Base-by-base conservation (phyloP, 2,113 vertebrate genomes). In the Tichodroma muraria region DNA sequence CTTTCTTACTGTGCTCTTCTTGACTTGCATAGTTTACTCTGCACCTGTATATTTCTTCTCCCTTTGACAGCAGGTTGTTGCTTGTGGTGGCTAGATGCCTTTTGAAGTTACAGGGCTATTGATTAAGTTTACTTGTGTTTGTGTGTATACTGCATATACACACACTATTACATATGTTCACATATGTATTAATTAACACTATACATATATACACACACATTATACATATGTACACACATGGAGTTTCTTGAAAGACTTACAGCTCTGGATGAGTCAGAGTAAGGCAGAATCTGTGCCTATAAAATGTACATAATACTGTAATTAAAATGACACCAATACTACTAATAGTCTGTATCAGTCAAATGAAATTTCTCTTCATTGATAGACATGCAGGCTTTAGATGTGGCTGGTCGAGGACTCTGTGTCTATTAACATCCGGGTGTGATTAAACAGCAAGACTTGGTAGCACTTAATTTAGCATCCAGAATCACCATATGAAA, bases 61-160 rank as follows among this genome's bases (percentile, higher is more conserved):
- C 5, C 18, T 85, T 77, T 49, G 19, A 24, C 5, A 50, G 56
- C 57, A 96, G 50, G 42, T 7, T 50, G 60, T 33, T 49, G 24
- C 42, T 91, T 80, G 89, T 66, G 61, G 84, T 19, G 15, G 40
- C 49, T 87, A 78, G 49, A 75, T 89, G 61, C 85, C 66, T 90
- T 91, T 88, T 80, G 60, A 61, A 61, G 12, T 42, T 28, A 20
- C 4, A 23, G 30, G 31, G 47, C 30, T 63, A 23, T 42, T 35
- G 25, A 73, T 61, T 81, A 54, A 24, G 11, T 28, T 88, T 15
- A 5, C 27, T 22, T 40, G 31, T 30, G 4, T 38, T 66, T 35
- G 4, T 42, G 16, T 17, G 3, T 50, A 7, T 42, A 19, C 24
- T 44, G 13, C 13, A 11, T 31, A 9, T 18, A 18, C 8, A 44